These are phyloP conservation scores for Isaurus tuberculatus DNA, from an alignment of 92 coral and sea anemone species.

Conservation along the genomic window DNA sequence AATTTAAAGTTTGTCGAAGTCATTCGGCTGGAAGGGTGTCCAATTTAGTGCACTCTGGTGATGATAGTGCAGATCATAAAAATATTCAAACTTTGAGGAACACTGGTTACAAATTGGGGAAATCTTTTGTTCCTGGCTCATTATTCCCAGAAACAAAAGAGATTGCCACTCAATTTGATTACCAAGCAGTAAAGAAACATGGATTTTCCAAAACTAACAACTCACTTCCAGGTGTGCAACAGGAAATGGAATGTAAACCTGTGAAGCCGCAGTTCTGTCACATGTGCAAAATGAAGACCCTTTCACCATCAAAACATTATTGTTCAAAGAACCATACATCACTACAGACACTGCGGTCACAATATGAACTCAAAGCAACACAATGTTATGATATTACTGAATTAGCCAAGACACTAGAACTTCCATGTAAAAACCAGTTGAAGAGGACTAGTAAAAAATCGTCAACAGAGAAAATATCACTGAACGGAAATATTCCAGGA, in stretches of 20 bases:
- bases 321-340: slow-evolving; percentile 49
- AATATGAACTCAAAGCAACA: slow-evolving; percentile 79
- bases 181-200: slow-evolving; percentile 20
- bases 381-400: slow-evolving; percentile 89
- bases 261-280: slow-evolving; percentile 59
- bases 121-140: slow-evolving; percentile 78
- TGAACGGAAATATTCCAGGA: slow-evolving; percentile 82
- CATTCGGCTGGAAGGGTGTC: slow-evolving; percentile 69
- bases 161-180: slow-evolving; percentile 41
- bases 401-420: slow-evolving; percentile 79
- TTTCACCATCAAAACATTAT: slow-evolving; percentile 37
- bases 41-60: slow-evolving; percentile 59
- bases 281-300: slow-evolving; percentile 64
- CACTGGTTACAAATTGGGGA: slow-evolving; percentile 73
- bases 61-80: slow-evolving; percentile 61
- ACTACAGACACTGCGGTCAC: slow-evolving; percentile 69
- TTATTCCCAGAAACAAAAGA: slow-evolving; percentile 82
- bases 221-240: slow-evolving; percentile 4
- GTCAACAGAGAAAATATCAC: slow-evolving; percentile 54
- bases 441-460: slow-evolving; percentile 43
- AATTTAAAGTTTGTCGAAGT: slow-evolving; percentile 61
- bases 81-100: slow-evolving; percentile 80
- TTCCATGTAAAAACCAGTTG: slow-evolving; percentile 72
- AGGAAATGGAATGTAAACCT: neutral
- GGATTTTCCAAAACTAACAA: slow-evolving; percentile 6